Evolutionary conservation across 2,113 vertebrate genomes (phyloP), one percentile per base, ranked within the genome.

Genomic region (Peromyscus maniculatus): DNA sequence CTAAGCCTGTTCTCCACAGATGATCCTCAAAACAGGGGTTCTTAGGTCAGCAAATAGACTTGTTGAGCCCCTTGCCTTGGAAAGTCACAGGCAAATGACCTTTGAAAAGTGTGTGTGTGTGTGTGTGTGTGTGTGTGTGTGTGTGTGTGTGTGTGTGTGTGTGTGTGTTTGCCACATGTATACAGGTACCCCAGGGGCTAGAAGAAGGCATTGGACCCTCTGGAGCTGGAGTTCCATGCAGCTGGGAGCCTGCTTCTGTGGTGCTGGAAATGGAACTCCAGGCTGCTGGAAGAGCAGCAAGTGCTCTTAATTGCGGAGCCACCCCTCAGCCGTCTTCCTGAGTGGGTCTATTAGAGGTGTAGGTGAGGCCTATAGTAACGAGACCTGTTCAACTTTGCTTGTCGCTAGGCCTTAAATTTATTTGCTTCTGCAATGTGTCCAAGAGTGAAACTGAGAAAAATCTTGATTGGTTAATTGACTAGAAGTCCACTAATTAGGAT

Each of bases 401-500:
- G 90, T 77, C 36, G 6, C 69, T 64, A 93, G 5, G 64, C 84
- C 82, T 94, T 55, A 88, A 80, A 55, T 79, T 16, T 71, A 91
- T 96, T 87, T 96, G 64, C 55, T 93, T 97, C 86, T 80, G 87
- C 33, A 75, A 92, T 13, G 46, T 74, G 36, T 87, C 57, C 43
- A 59, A 8, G 17, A 69, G 19, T 84, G 59, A 71, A 96, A 89
- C 71, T 59, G 55, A 87, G 46, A 59, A 82, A 93, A 91, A 62
- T 72, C 94, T 90, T 88, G 90, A 90, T 88, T 91, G 84, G 91
- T 71, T 95, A 96, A 97, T 97, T 89, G 95, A 72, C 97, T 67
- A 75, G 93, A 97, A 97, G 66, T 92, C 89, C 75, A 84, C 83
- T 96, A 96, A 97, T 97, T 96, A 96, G 79, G 89, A 90, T 95